Conservation (phyloP, 2,797 vertebrate genomes). For the Megalops cyprinoides region DNA sequence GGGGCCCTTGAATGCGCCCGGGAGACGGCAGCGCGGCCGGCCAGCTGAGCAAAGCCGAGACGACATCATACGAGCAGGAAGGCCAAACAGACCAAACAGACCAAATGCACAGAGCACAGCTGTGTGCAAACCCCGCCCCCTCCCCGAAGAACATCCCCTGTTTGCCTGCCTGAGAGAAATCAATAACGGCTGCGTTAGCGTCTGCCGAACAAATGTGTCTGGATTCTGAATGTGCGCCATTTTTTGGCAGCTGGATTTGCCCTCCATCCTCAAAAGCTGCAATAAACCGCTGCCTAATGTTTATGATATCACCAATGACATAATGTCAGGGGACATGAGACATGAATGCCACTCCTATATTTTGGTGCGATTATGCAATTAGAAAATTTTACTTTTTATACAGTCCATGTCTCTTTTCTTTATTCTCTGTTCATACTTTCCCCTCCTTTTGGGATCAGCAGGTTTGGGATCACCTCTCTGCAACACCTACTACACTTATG, state of each 20-base stretch:
- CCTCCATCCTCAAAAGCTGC: background rate
- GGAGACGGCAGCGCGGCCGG: too few relatives aligned
- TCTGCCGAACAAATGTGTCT: conserved; percentile 20
- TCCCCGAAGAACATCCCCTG: background rate
- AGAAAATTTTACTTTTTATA: background rate
- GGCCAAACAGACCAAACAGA: conserved; percentile 25
- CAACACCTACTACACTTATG: too few relatives aligned
- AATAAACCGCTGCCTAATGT: background rate
- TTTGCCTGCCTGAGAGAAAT: conserved; percentile 25
- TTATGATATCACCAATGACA: background rate
- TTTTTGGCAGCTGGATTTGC: background rate
- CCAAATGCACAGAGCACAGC: background rate
- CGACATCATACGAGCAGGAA: conserved; percentile 17
- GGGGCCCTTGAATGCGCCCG: background rate
- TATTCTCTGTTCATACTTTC: too few relatives aligned
- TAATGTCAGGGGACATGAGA: background rate
- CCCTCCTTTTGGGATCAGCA: too few relatives aligned
- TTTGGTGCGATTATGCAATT: too few relatives aligned
- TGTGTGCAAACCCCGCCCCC: background rate
- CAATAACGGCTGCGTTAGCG: conserved; percentile 45
- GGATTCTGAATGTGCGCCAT: background rate
- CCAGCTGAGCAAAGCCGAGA: background rate
- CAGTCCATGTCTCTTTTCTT: too few relatives aligned
- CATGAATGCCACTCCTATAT: too few relatives aligned
- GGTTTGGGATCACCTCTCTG: too few relatives aligned